These are phyloP conservation scores for Zelostemma sp. DNA, from an alignment of 1,140 invertebrate genomes.

Conservation along the genomic window DNA sequence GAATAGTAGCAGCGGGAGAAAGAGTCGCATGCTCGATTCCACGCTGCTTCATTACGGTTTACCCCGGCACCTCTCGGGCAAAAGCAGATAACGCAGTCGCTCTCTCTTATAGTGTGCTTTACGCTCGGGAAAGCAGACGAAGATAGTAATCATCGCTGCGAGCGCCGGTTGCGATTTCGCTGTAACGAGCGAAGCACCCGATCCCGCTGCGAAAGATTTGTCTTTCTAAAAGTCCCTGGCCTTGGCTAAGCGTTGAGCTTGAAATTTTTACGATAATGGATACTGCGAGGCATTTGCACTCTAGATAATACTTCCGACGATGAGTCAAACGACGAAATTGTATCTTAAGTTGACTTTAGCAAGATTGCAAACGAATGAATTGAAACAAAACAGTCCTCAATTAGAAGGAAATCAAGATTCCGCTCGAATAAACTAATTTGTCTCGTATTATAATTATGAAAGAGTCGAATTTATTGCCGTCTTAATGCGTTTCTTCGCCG, in stretches of 20 bases:
- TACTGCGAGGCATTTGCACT: not conserved
- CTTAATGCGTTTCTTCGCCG: too few relatives aligned
- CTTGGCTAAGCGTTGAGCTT: not conserved
- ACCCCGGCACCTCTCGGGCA: not conserved
- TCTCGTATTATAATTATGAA: too few relatives aligned
- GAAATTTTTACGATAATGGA: not conserved
- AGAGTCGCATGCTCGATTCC: too few relatives aligned
- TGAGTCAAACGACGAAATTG: too few relatives aligned
- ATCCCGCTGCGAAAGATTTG: constrained; percentile 2
- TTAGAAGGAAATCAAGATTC: too few relatives aligned
- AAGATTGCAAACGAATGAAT: too few relatives aligned
- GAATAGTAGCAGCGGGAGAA: not conserved
- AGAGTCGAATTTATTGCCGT: too few relatives aligned
- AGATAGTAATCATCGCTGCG: not conserved
- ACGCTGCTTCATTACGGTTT: not conserved
- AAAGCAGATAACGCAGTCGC: not conserved
- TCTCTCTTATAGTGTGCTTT: not conserved
- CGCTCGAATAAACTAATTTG: too few relatives aligned
- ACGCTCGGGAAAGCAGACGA: not conserved
- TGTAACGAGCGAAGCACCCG: not conserved
- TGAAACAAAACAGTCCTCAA: too few relatives aligned
- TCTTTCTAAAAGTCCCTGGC: not conserved
- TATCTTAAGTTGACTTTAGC: too few relatives aligned
- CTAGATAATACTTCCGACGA: not conserved
- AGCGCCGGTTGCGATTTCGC: not conserved